Base-by-base conservation (phyloP, 2,888 invertebrate species). In the Sicus ferrugineus region DNA sequence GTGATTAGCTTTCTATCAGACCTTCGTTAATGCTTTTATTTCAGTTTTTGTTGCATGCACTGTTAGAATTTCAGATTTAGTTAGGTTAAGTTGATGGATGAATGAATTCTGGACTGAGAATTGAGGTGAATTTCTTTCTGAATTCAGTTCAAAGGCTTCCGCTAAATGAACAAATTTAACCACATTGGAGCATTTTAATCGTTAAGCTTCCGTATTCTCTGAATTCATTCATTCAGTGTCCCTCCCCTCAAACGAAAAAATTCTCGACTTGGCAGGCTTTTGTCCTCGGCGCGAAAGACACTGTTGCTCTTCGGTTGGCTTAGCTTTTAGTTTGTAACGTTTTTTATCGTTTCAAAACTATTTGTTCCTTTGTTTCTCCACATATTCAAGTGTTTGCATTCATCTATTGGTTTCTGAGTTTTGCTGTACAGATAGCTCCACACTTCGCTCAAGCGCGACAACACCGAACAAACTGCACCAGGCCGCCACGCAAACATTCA, bases 181-280 rank as follows among this genome's bases (percentile, higher is more conserved):
- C n/a, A n/a, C n/a, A n/a, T n/a, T n/a, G n/a, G n/a, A n/a, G n/a
- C n/a, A n/a, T n/a, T n/a, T n/a, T n/a, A n/a, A n/a, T n/a, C n/a
- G n/a, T n/a, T n/a, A n/a, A n/a, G n/a, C n/a, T n/a, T n/a, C n/a
- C n/a, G n/a, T 52, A 19, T 34, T 14, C 34, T 9, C 34, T 34
- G 73, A 78, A 79, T 79, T 81, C 77, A 76, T 81, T 80, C 78
- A 76, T 80, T 82, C 82, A 83, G 75, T 73, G 77, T 81, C 80
- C 79, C 79, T 76, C 72, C 77, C 83, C 83, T 79, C 54, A 76
- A 75, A 78, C 65, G 69, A 78, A 80, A 81, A 79, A 80, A 84
- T 85, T 85, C 85, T 85, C 85, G 86, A 85, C 84, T 85, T 85
- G 85, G 82, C 83, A 85, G 85, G 85, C 86, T 85, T 85, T 85